phyloP scores from a whole-genome alignment of 2,113 vertebrate genomes.

The Phaethon lepturus region DNA sequence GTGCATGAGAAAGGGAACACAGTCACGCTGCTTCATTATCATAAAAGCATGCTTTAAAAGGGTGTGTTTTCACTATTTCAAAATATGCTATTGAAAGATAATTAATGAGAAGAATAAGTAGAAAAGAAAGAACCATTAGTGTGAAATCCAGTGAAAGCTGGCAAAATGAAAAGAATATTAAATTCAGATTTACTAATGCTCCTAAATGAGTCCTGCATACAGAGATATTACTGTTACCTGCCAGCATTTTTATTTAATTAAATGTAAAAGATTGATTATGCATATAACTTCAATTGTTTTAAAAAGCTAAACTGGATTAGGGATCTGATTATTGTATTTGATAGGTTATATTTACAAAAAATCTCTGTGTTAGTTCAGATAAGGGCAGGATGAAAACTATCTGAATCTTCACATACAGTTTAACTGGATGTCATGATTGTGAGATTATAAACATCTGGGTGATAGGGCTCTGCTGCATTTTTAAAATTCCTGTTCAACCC shows the following conservation, averaged over 20 bases:
- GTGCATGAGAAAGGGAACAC: rapidly evolving
- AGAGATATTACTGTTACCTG: slow-evolving; percentile 40
- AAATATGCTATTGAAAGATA: slow-evolving; percentile 30
- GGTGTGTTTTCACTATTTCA: background rate
- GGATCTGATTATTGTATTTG: background rate
- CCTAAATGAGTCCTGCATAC: slow-evolving; percentile 28
- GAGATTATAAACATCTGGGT: background rate
- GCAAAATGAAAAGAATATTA: slow-evolving; percentile 67
- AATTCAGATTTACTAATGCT: slow-evolving; percentile 55
- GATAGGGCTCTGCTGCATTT: background rate
- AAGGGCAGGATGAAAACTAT: background rate
- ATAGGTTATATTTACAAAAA: background rate
- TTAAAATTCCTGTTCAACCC: background rate
- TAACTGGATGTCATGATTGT: background rate
- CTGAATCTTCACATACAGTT: background rate
- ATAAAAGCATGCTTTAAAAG: background rate
- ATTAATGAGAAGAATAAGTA: slow-evolving; percentile 58
- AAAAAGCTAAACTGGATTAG: slow-evolving; percentile 19
- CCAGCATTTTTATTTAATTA: slow-evolving; percentile 52
- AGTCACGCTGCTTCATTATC: background rate
- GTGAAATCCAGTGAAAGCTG: slow-evolving; percentile 26
- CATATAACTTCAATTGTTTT: slow-evolving; percentile 25
- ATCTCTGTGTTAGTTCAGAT: background rate
- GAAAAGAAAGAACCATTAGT: slow-evolving; percentile 56
- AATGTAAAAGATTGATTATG: slow-evolving; percentile 52